Evolutionary conservation across 2,113 vertebrate species (phyloP).

Genomic region (Hypomesus transpacificus): DNA sequence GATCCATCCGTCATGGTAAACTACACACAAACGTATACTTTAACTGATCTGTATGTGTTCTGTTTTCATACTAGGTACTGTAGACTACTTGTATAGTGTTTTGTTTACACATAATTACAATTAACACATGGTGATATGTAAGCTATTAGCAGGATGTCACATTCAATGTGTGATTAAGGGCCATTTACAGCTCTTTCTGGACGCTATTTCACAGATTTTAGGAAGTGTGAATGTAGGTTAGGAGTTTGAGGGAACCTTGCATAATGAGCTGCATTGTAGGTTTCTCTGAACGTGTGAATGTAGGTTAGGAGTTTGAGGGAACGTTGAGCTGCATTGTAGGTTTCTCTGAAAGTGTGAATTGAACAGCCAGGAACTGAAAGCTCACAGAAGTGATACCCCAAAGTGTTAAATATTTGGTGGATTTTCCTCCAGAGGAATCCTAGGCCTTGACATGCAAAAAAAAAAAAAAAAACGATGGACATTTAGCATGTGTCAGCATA

Average conservation of each 20-base stretch:
- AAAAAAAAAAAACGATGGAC: background rate
- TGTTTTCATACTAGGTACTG: no score
- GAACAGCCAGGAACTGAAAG: constrained; percentile 47
- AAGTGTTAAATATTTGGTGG: no score
- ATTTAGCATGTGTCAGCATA: no score
- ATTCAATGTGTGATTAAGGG: background rate
- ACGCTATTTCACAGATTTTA: constrained; percentile 29
- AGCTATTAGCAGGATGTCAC: background rate
- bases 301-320: constrained; percentile 43
- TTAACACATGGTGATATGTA: background rate
- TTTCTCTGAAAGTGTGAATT: constrained; percentile 53
- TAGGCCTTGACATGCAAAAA: background rate
- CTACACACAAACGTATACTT: no score
- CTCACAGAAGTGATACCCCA: constrained; percentile 9
- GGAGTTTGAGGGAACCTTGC: constrained; percentile 41
- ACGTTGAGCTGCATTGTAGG: constrained; percentile 46
- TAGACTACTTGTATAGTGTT: no score
- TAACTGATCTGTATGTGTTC: no score
- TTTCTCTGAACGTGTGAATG: constrained; percentile 51
- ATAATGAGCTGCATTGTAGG: constrained; percentile 56
- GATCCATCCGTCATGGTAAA: no score
- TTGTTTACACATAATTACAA: no score
- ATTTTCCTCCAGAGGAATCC: no score
- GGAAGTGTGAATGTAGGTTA: constrained; percentile 30
- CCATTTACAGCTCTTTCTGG: no score